Conservation (phyloP, 2,888 invertebrate species). For the Dicycla oo region DNA sequence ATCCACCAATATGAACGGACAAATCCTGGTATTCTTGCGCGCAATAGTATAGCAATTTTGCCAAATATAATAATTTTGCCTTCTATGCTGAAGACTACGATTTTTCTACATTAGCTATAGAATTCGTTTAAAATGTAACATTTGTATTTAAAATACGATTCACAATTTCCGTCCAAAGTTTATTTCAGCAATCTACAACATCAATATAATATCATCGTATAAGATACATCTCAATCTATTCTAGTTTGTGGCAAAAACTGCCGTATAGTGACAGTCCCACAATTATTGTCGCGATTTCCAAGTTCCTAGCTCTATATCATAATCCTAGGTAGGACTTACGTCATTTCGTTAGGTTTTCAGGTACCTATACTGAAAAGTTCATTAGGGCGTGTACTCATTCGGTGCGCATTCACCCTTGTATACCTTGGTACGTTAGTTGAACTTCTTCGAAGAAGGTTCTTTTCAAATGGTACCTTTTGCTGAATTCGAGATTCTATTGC, state of each 20-base stretch:
- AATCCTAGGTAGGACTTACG: constrained; percentile 40
- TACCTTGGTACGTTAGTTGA: neutral
- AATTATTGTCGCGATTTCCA: constrained; percentile 64
- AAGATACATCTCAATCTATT: constrained; percentile 48
- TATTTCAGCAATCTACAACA: constrained; percentile 39
- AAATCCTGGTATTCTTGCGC: neutral
- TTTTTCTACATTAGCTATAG: constrained; percentile 19
- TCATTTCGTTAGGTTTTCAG: neutral
- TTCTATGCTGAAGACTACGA: constrained; percentile 11
- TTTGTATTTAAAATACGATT: constrained; percentile 53
- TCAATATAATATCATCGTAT: constrained; percentile 44
- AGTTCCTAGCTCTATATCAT: constrained; percentile 51
- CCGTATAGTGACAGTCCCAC: constrained; percentile 63
- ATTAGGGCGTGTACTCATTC: neutral
- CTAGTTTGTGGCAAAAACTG: constrained; percentile 62
- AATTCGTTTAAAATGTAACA: constrained; percentile 21
- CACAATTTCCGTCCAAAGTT: constrained; percentile 36
- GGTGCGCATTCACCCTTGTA: neutral
- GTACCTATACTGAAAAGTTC: neutral
- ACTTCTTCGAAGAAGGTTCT: neutral
- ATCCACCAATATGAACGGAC: neutral
- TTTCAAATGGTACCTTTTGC: neutral
- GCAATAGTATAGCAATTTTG: neutral
- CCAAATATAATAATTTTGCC: neutral
- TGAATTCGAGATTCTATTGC: constrained; percentile 18